Percentiles rank a stretch among this genome's conserved stretches.
phyloP scores from a whole-genome alignment of 1,140 invertebrate genomes.

The Oryctes rhinoceros region DNA sequence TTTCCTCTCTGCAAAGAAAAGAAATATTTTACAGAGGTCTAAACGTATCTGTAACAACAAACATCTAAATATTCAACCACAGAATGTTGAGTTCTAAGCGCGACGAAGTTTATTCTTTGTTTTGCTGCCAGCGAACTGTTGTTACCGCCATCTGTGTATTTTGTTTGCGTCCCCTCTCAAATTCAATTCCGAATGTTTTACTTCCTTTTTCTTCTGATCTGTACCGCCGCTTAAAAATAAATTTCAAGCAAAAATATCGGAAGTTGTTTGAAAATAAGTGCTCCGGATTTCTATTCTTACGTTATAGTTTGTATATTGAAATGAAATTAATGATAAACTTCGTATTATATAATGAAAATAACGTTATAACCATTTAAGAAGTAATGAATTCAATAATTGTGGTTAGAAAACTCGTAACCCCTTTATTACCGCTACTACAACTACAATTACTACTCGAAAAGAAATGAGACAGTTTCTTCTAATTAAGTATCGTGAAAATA shows the following conservation, averaged over 20 bases:
- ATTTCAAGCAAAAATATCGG: neutral
- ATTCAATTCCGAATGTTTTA: slow-evolving; percentile 10
- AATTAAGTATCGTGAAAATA: no score
- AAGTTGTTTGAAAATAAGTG: neutral
- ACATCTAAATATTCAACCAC: slow-evolving; percentile 22
- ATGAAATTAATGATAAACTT: no score
- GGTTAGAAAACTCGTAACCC: no score
- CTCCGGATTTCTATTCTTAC: no score
- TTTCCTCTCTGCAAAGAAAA: neutral
- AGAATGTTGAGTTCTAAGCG: slow-evolving; percentile 11
- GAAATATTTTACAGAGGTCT: neutral
- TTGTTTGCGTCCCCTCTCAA: neutral
- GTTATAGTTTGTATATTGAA: no score
- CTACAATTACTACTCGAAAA: no score
- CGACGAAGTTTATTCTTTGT: slow-evolving; percentile 14
- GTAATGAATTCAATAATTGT: no score
- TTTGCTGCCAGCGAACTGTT: slow-evolving; percentile 7
- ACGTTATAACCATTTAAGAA: no score
- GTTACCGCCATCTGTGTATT: slow-evolving; percentile 20
- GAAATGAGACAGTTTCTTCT: no score
- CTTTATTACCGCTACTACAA: no score
- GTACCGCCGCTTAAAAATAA: neutral
- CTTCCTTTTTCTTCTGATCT: neutral
- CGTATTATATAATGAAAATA: no score
- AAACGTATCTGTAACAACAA: neutral